phyloP scores from a whole-genome alignment of 2,797 vertebrate genomes.

The Alfaro cultratus region DNA sequence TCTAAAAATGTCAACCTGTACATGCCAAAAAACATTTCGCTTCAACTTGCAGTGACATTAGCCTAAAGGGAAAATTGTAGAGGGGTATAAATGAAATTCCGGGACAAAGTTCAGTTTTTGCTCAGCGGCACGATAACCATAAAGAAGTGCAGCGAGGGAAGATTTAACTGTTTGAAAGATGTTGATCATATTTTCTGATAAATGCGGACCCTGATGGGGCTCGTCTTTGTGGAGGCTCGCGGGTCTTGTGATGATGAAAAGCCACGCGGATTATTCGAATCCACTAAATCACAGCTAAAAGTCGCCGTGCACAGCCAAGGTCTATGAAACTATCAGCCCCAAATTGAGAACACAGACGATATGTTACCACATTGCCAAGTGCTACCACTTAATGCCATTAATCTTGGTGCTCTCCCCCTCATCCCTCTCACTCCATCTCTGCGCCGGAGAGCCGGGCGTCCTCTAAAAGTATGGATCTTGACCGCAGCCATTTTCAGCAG shows the following conservation, averaged over 20 bases:
- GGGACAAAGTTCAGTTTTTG: constrained; percentile 43
- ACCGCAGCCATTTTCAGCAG: constrained; percentile 81
- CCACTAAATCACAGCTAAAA: constrained; percentile 77
- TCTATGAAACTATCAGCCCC: constrained; percentile 75
- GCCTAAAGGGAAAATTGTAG: constrained; percentile 27
- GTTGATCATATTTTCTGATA: constrained; percentile 48
- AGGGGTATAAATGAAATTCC: constrained; percentile 18
- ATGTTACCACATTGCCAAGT: constrained; percentile 78
- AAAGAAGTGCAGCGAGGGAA: constrained; percentile 39
- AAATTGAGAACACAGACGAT: constrained; percentile 71
- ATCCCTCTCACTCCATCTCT: constrained; percentile 65
- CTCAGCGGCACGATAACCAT: constrained; percentile 48
- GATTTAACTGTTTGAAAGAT: constrained; percentile 29
- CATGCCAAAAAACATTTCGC: constrained; percentile 51
- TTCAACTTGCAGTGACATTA: constrained; percentile 60
- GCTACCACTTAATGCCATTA: constrained; percentile 81
- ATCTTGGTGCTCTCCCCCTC: constrained; percentile 56
- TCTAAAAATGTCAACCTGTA: constrained; percentile 73
- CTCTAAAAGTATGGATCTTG: constrained; percentile 82
- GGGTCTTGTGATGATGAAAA: constrained; percentile 61
- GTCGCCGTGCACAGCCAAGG: constrained; percentile 72
- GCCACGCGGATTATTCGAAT: constrained; percentile 70
- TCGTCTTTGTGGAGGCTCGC: constrained; percentile 17
- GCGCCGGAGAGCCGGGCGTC: constrained; percentile 73
- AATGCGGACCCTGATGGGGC: constrained; percentile 34